Percentiles rank a stretch among this genome's conserved stretches.
These are phyloP conservation scores for Chondrilla cf. caribensis DNA, from an alignment of 37 sponge, comb jelly and placozoan genomes.

Conservation along the genomic window DNA sequence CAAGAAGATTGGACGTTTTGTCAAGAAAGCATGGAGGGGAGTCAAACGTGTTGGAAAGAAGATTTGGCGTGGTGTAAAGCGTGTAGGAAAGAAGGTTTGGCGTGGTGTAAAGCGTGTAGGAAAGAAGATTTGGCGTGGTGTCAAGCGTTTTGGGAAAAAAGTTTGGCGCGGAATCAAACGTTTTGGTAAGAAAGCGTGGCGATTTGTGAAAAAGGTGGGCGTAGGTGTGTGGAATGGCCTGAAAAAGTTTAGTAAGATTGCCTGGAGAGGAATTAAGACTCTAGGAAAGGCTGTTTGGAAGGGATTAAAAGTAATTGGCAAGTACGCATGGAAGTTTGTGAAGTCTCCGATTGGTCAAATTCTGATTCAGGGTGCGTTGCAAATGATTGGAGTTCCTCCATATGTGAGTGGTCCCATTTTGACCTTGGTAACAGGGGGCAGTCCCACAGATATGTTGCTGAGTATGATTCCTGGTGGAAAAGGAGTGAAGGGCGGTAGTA, in stretches of 20 bases:
- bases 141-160: background rate
- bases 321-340: background rate
- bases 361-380: background rate
- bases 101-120: background rate
- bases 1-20: conserved; percentile 9
- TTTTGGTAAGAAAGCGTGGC: background rate
- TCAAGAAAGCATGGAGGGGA: background rate
- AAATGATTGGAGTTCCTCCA: background rate
- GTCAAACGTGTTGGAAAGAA: conserved; percentile 7
- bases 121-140: background rate
- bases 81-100: background rate
- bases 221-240: background rate
- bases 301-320: background rate
- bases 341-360: conserved; percentile 9
- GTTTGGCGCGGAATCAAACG: background rate
- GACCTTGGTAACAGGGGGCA: background rate
- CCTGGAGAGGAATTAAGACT: background rate
- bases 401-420: background rate
- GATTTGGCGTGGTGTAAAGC: background rate
- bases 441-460: no score
- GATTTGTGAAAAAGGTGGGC: background rate
- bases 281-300: background rate
- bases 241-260: background rate
- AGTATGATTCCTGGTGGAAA: no score
- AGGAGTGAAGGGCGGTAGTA: no score